Percentiles rank a stretch among this genome's conserved stretches.
Conservation (phyloP, 2,113 vertebrate genomes). For the Epinephelus moara region DNA sequence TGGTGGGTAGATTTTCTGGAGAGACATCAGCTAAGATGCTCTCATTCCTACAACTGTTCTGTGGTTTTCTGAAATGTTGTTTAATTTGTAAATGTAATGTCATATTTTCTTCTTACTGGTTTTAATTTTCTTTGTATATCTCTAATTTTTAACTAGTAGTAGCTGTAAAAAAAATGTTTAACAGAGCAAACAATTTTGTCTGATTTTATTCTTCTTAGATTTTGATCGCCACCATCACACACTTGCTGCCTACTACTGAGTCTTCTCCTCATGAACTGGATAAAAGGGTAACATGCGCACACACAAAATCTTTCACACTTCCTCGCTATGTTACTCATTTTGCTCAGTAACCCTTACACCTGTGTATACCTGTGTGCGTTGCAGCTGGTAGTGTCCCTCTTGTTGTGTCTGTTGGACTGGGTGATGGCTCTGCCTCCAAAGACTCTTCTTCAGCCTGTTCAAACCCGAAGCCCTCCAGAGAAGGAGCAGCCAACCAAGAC, state of each 20-base stretch:
- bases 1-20: not conserved
- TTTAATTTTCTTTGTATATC: not conserved
- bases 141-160: not conserved
- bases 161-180: not conserved
- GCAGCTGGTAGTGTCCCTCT: conserved; percentile 96
- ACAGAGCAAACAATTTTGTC: conserved; percentile 13
- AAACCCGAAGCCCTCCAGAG: conserved; percentile 85
- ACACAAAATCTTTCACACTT: not conserved
- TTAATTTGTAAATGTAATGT: not conserved
- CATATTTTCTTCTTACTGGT: not conserved
- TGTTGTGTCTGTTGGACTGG: conserved; percentile 98
- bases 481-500: conserved; percentile 93
- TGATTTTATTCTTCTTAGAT: conserved; percentile 83
- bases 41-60: not conserved
- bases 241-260: conserved; percentile 94
- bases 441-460: conserved; percentile 92
- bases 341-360: not conserved
- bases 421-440: conserved; percentile 96
- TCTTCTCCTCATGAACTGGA: conserved; percentile 96
- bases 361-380: conserved; percentile 4
- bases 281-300: conserved; percentile 89
- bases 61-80: not conserved
- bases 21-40: not conserved
- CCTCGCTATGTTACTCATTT: fast-evolving
- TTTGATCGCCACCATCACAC: conserved; percentile 96